phyloP scores from a whole-genome alignment of 2,888 invertebrate species.

The Dicyrtoma fusca region DNA sequence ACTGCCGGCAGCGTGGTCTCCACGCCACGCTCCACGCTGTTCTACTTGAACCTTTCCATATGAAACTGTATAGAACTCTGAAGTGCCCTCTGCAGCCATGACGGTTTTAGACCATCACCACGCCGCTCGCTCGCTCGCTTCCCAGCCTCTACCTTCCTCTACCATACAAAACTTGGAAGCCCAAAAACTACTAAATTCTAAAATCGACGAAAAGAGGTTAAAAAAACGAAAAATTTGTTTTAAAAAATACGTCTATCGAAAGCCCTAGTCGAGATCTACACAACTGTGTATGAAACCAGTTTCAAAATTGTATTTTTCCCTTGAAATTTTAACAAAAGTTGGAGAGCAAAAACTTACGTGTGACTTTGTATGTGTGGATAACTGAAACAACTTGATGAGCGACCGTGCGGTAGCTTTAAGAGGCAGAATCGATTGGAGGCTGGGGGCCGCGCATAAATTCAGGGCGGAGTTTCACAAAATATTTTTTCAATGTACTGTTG shows the following conservation, averaged over 20 bases:
- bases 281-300: neutral
- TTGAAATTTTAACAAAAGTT: conserved; percentile 13
- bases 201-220: neutral
- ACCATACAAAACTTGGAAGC: neutral
- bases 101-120: too few species aligned
- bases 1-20: too few species aligned
- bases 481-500: too few species aligned
- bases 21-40: too few species aligned
- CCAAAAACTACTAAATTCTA: neutral
- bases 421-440: too few species aligned
- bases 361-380: conserved; percentile 40
- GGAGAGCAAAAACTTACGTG: conserved; percentile 43
- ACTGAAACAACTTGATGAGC: conserved; percentile 21
- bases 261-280: neutral
- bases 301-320: conserved; percentile 7
- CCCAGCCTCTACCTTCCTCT: neutral
- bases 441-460: too few species aligned
- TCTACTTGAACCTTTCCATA: too few species aligned
- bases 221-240: neutral
- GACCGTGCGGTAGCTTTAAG: too few species aligned
- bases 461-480: too few species aligned
- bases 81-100: too few species aligned
- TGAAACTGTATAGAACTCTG: too few species aligned
- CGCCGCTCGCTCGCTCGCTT: neutral
- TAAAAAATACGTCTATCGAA: neutral